Evolutionary conservation across 2,113 vertebrate genomes (phyloP).

Genomic region (Dasyprocta punctata): DNA sequence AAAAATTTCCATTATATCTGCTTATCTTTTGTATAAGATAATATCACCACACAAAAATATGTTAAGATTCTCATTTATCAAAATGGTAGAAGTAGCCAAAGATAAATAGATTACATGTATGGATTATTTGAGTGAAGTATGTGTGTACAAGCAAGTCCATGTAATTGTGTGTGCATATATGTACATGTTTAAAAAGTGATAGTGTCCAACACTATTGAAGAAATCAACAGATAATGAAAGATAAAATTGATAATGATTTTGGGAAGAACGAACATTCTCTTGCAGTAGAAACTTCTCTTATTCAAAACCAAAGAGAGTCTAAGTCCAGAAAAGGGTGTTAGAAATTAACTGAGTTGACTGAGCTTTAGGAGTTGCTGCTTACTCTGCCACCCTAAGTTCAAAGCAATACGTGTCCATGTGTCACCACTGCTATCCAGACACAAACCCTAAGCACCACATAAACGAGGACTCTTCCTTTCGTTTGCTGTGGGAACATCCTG

Average conservation of each 20-base stretch:
- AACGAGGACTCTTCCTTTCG: background rate
- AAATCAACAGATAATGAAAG: background rate
- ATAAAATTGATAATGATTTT: background rate
- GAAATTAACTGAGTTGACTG: background rate
- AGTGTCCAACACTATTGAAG: background rate
- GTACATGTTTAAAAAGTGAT: background rate
- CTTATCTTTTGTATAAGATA: background rate
- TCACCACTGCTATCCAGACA: accelerated
- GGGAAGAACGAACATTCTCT: background rate
- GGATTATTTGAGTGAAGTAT: background rate
- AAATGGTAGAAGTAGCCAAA: background rate
- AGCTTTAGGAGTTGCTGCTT: background rate
- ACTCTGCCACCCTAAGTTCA: background rate
- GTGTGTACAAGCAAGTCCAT: background rate
- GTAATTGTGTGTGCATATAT: background rate
- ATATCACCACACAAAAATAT: background rate
- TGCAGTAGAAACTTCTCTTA: background rate
- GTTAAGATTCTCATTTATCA: background rate
- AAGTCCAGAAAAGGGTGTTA: background rate
- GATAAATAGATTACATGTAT: background rate
- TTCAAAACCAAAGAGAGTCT: background rate
- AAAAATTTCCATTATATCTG: background rate
- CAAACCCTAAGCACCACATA: accelerated
- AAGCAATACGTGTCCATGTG: accelerated
- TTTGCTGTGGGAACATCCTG: background rate